These are phyloP conservation scores for Uloborus diversus DNA, from an alignment of 1,140 invertebrate species.

Conservation along the genomic window DNA sequence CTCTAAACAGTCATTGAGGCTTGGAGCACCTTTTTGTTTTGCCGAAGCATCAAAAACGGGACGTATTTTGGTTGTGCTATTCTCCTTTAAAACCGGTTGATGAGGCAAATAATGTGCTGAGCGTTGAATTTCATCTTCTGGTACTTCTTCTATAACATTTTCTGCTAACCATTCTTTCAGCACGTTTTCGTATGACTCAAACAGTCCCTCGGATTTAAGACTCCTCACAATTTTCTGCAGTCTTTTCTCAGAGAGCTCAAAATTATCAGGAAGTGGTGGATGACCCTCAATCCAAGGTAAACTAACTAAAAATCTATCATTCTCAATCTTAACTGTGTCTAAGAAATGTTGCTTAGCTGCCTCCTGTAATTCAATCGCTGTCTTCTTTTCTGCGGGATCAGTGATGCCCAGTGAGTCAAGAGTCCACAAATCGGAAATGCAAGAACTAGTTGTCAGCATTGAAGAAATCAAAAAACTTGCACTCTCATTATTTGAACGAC, in stretches of 20 bases:
- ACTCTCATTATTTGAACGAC: neutral
- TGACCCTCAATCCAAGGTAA: no score
- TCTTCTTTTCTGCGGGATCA: no score
- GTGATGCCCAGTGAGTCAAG: no score
- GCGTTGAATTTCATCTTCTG: slow-evolving; percentile 47
- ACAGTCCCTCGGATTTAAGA: slow-evolving; percentile 57
- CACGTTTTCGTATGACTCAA: slow-evolving; percentile 61
- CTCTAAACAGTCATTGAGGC: slow-evolving; percentile 37
- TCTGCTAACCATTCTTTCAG: slow-evolving; percentile 61
- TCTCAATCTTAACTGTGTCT: no score
- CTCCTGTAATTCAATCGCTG: no score
- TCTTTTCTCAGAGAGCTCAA: no score
- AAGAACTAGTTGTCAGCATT: neutral
- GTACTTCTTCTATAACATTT: slow-evolving; percentile 60
- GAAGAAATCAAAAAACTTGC: neutral
- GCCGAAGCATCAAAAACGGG: slow-evolving; percentile 29
- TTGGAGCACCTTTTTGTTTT: neutral
- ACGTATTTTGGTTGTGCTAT: slow-evolving; percentile 47
- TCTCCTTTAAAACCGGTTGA: slow-evolving; percentile 45
- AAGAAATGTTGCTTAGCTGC: no score
- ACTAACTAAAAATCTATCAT: no score
- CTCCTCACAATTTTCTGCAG: no score
- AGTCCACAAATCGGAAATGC: no score
- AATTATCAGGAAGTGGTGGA: no score
- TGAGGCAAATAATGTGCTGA: slow-evolving; percentile 63